phyloP scores from a whole-genome alignment of 2,113 vertebrate genomes.

The Zosterops hypoxanthus region DNA sequence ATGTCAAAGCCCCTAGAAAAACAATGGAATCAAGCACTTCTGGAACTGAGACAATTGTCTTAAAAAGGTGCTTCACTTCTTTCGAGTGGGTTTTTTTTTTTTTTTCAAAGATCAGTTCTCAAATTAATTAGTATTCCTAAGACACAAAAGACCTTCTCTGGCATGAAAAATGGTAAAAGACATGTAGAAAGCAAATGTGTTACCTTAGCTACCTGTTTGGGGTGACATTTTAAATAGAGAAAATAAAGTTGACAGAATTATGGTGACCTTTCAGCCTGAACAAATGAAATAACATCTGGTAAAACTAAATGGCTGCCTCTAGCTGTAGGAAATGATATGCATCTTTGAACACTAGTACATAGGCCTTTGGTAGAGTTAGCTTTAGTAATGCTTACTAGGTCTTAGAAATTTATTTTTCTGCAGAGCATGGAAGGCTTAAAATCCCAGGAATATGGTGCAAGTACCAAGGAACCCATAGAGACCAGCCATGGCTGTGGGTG shows the following conservation, averaged over 20 bases:
- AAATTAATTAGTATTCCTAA: constrained; percentile 64
- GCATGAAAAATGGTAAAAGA: constrained; percentile 45
- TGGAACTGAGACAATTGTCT: constrained; percentile 8
- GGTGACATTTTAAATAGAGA: constrained; percentile 68
- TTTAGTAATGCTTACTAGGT: neutral
- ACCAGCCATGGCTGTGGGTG: neutral
- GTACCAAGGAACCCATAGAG: neutral
- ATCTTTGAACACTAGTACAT: neutral
- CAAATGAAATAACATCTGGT: constrained; percentile 68
- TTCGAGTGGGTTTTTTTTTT: neutral
- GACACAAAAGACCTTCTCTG: constrained; percentile 67
- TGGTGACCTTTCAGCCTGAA: constrained; percentile 70
- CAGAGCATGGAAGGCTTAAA: neutral
- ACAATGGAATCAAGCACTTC: neutral
- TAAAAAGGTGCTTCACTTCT: constrained; percentile 14
- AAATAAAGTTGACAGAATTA: constrained; percentile 65
- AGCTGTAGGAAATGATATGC: constrained; percentile 37
- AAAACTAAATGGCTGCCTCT: constrained; percentile 47
- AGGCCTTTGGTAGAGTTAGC: neutral
- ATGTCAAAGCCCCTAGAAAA: constrained; percentile 23
- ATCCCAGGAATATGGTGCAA: neutral
- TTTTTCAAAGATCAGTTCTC: constrained; percentile 19
- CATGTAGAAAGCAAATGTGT: constrained; percentile 59
- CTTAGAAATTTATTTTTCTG: neutral
- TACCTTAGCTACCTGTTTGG: constrained; percentile 60